These are phyloP conservation scores for Brachionus calyciflorus DNA, from an alignment of 1,140 invertebrate species.

Conservation along the genomic window DNA sequence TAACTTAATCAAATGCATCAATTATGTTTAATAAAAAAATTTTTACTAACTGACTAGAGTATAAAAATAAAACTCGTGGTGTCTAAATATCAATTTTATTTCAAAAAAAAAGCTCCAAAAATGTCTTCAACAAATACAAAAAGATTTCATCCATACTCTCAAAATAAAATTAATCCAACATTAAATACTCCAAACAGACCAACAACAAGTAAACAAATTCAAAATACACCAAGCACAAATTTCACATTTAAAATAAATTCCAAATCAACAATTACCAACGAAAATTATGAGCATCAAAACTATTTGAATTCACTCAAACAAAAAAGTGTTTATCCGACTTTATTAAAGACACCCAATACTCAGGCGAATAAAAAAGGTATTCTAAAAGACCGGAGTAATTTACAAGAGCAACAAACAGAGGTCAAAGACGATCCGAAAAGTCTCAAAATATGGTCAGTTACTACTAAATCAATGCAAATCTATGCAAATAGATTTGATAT, in stretches of 20 bases:
- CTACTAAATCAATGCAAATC: background rate
- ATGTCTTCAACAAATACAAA: background rate
- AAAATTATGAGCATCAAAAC: slow-evolving; percentile 8
- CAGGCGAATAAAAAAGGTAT: background rate
- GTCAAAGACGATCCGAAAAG: background rate
- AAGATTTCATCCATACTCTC: slow-evolving; percentile 19
- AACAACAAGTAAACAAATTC: background rate
- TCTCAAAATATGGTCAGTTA: slow-evolving; percentile 11
- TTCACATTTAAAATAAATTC: too few relatives aligned
- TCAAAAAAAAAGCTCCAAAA: too few relatives aligned
- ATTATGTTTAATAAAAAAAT: too few relatives aligned
- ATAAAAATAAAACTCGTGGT: too few relatives aligned
- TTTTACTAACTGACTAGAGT: too few relatives aligned
- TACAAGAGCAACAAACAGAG: too few relatives aligned
- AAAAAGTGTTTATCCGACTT: background rate
- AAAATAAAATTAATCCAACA: background rate
- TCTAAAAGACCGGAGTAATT: background rate
- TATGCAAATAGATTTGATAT: background rate
- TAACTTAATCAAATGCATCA: too few relatives aligned
- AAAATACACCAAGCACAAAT: too few relatives aligned
- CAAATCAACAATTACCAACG: background rate
- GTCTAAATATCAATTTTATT: too few relatives aligned
- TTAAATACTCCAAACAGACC: background rate
- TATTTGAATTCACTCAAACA: slow-evolving; percentile 4
- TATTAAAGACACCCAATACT: background rate